These are phyloP conservation scores for Hemithea aestivaria DNA, from an alignment of 2,888 invertebrate species.

Conservation along the genomic window DNA sequence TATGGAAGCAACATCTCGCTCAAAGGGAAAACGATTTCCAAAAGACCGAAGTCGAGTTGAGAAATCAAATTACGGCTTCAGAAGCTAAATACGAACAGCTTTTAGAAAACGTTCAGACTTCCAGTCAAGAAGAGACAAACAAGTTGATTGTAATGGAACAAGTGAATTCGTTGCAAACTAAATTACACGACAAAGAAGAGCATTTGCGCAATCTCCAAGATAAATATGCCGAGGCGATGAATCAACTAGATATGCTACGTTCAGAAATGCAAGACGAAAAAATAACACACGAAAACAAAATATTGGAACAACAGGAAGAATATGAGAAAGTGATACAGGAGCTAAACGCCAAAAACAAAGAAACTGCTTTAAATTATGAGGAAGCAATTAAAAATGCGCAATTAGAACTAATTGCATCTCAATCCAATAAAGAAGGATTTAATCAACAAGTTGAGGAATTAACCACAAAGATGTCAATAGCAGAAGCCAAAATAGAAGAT, in stretches of 20 bases:
- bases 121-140: slow-evolving; percentile 69
- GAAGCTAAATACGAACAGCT: slow-evolving; percentile 72
- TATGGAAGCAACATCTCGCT: slow-evolving; percentile 84
- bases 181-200: slow-evolving; percentile 68
- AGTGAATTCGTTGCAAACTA: slow-evolving; percentile 59
- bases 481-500: slow-evolving; percentile 43
- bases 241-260: slow-evolving; percentile 60
- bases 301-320: slow-evolving; percentile 65
- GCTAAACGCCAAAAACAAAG: slow-evolving; percentile 40
- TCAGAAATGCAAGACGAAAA: slow-evolving; percentile 73
- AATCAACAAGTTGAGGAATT: slow-evolving; percentile 44
- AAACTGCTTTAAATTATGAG: slow-evolving; percentile 39
- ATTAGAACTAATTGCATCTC: slow-evolving; percentile 42
- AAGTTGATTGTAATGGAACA: slow-evolving; percentile 63
- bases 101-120: slow-evolving; percentile 64
- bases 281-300: slow-evolving; percentile 62
- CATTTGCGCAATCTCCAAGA: slow-evolving; percentile 59
- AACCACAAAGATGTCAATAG: slow-evolving; percentile 34
- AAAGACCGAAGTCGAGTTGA: slow-evolving; percentile 68
- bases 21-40: slow-evolving; percentile 81
- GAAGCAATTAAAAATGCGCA: slow-evolving; percentile 40
- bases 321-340: slow-evolving; percentile 62
- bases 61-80: slow-evolving; percentile 69
- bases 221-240: slow-evolving; percentile 62
- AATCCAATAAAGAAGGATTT: slow-evolving; percentile 45